Conservation (phyloP, 2,113 vertebrate genomes). For the Tachysurus fulvidraco region DNA sequence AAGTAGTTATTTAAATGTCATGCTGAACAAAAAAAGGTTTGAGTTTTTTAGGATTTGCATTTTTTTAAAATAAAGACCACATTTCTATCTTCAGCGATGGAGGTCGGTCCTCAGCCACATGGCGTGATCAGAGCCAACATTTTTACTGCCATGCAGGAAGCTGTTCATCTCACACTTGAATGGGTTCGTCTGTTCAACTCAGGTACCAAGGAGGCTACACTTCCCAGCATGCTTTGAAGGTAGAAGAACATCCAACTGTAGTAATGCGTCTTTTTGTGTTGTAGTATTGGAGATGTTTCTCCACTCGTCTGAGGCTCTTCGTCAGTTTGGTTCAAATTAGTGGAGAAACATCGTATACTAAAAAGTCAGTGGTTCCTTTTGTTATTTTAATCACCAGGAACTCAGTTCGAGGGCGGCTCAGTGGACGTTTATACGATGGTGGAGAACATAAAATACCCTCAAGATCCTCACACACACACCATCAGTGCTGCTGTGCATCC, state of each 20-base stretch:
- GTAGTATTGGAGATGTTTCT: neutral
- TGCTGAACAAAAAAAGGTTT: neutral
- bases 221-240: conserved; percentile 15
- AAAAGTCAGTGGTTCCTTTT: neutral
- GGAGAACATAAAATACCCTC: conserved; percentile 74
- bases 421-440: conserved; percentile 66
- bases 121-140: conserved; percentile 77
- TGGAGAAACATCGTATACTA: conserved; percentile 10
- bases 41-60: neutral
- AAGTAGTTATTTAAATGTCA: conserved; percentile 1
- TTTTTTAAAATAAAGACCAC: neutral
- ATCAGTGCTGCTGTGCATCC: conserved; percentile 75
- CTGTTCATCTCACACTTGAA: conserved; percentile 69
- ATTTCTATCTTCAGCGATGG: conserved; percentile 64
- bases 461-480: conserved; percentile 64
- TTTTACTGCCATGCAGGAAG: conserved; percentile 67
- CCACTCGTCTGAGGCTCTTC: neutral
- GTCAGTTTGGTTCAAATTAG: neutral
- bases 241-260: conserved; percentile 9
- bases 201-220: conserved; percentile 61
- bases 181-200: conserved; percentile 80
- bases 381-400: conserved; percentile 61
- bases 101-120: conserved; percentile 80
- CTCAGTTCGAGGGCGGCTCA: conserved; percentile 72
- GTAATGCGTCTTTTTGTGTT: neutral